Base-by-base conservation (phyloP, 1,140 invertebrate species). In the Drosophila pallidifrons region DNA sequence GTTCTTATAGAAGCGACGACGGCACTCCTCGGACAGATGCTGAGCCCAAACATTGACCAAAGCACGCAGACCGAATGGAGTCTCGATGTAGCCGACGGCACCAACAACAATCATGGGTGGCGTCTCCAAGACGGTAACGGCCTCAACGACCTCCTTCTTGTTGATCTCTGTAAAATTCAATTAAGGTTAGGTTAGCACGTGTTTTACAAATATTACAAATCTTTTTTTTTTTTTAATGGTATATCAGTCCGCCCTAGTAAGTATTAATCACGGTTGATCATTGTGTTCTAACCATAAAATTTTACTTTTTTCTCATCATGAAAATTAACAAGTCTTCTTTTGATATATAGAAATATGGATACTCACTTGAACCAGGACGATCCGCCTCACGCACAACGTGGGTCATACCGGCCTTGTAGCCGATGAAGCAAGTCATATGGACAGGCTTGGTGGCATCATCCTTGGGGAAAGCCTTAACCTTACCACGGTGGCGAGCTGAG, bases 321-420 rank as follows among this genome's bases (percentile, higher is more conserved):
- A 75, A 87, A 81, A 25, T 25, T 41, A 46, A 1, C 0, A 41
- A 8, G 41, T 25, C 11, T 10, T 8, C 25, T 15, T 4, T 43
- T 13, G 4, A 43, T 5, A 25, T 43, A 43, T n/a, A 5, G 38
- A 10, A 20, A 59, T 59, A 3, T 3, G 13, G 30, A 0, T 65
- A 89, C 97, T 96, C 94, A 99, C 98, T 99, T 94, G 98, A 99
- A 69, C 99, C 99, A 92, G 98, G 99, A 94, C 99, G 96, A 94
- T 99, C 99, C 54, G 99, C 98, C 94, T 99, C 99, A 90, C 99
- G 95, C 3, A 99, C 97, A 93, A 99, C 97, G 93, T 99, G 99
- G 79, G 99, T 99, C 99, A 99, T 99, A 93, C 99, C 99, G 93
- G 99, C 98, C 93, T 99, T 99, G 93, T 99, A 99, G 51, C 97